These are phyloP conservation scores for Simalia tracyae DNA, from an alignment of 2,797 vertebrate genomes.

Conservation along the genomic window DNA sequence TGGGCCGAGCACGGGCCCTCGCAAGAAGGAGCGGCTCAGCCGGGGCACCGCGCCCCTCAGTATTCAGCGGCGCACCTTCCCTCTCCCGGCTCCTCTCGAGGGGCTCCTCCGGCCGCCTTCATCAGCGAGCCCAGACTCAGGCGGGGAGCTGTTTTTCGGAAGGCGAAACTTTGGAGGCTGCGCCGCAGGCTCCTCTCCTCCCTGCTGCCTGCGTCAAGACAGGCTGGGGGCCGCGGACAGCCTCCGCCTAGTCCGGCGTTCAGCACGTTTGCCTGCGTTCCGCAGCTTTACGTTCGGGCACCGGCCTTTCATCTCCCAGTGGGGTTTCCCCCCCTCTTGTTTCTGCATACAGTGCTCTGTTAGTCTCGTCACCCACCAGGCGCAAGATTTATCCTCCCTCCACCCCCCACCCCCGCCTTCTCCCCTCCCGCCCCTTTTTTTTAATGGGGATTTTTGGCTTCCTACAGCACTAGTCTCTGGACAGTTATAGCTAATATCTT, in stretches of 20 bases:
- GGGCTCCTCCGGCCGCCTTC: not conserved
- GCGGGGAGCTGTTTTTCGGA: not conserved
- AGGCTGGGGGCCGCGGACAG: not conserved
- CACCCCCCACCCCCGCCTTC: not conserved
- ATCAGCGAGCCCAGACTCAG: slow-evolving; percentile 10
- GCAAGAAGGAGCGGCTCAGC: not conserved
- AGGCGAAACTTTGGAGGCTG: not conserved
- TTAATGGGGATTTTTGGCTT: not conserved
- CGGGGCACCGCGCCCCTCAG: not conserved
- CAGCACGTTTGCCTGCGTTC: not conserved
- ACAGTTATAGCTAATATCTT: not conserved
- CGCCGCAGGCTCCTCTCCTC: not conserved
- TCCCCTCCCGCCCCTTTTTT: not conserved
- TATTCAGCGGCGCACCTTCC: not conserved
- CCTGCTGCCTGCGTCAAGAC: accelerated
- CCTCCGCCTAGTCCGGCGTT: not conserved
- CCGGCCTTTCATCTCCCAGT: not conserved
- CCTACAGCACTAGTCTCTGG: not conserved
- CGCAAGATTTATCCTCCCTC: not conserved
- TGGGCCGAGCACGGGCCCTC: not conserved
- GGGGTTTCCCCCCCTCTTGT: not conserved
- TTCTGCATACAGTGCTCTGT: not conserved
- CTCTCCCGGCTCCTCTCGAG: not conserved
- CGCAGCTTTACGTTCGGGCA: not conserved
- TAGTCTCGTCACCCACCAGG: not conserved